Conservation (phyloP, 1,140 invertebrate species). For the Littorina saxatilis region DNA sequence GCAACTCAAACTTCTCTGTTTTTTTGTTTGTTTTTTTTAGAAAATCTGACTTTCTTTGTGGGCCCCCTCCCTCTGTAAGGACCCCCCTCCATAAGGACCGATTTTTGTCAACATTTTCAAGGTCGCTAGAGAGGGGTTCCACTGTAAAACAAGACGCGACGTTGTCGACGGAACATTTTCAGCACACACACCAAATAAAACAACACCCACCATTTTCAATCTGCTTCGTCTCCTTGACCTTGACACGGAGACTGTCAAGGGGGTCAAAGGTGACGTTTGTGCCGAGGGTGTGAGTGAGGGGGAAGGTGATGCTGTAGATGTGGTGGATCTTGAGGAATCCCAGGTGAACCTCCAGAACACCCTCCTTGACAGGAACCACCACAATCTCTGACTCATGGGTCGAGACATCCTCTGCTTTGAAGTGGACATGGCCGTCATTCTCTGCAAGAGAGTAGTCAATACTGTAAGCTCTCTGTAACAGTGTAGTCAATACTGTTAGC, state of each 20-base stretch:
- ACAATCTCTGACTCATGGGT: slow-evolving; percentile 52
- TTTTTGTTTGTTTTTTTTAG: neutral
- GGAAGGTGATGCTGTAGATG: slow-evolving; percentile 59
- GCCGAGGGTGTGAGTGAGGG: slow-evolving; percentile 56
- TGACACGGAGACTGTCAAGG: slow-evolving; percentile 58
- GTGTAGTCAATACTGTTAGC: too few species aligned
- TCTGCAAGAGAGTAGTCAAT: too few species aligned
- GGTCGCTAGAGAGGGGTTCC: too few species aligned
- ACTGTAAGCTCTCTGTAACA: too few species aligned
- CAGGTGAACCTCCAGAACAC: slow-evolving; percentile 56
- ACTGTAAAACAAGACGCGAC: neutral
- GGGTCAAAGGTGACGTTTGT: slow-evolving; percentile 60
- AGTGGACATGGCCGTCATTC: slow-evolving; percentile 34
- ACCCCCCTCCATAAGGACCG: too few species aligned
- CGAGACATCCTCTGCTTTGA: slow-evolving; percentile 43
- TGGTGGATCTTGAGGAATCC: slow-evolving; percentile 65
- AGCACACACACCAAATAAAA: neutral
- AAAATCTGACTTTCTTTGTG: too few species aligned
- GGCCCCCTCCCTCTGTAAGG: too few species aligned
- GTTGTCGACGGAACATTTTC: neutral
- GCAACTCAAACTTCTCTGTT: too few species aligned
- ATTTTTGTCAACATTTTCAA: too few species aligned
- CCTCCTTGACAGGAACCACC: slow-evolving; percentile 34
- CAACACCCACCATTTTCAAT: slow-evolving; percentile 51
- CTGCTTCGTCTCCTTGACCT: slow-evolving; percentile 50